A percentile compares a stretch with the other conserved stretches of the same genome.
These are phyloP conservation scores for Lagorchestes hirsutus DNA, from an alignment of 2,797 vertebrate genomes.

Conservation along the genomic window DNA sequence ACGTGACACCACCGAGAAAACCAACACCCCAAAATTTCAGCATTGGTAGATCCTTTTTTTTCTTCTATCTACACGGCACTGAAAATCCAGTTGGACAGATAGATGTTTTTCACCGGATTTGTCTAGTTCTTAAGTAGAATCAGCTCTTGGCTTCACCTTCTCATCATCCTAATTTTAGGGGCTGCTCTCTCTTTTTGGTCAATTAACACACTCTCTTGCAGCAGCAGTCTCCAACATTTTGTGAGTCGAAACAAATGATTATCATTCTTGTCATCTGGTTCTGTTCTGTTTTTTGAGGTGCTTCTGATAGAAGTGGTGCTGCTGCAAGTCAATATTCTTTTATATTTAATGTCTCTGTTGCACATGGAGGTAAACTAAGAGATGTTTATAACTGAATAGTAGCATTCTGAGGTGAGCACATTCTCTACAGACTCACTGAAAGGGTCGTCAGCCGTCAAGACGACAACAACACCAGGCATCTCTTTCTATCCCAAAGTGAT, in stretches of 20 bases:
- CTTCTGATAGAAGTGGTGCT: background rate
- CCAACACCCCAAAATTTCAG: background rate
- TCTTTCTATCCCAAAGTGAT: background rate
- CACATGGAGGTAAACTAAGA: background rate
- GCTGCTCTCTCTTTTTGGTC: background rate
- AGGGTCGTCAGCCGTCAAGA: background rate
- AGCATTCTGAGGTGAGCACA: background rate
- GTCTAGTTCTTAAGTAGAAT: background rate
- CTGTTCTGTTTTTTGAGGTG: background rate
- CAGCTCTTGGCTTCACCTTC: background rate
- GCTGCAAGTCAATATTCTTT: background rate
- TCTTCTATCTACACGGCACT: background rate
- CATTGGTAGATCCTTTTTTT: background rate
- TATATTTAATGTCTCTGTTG: background rate
- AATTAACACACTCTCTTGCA: background rate
- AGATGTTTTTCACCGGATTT: background rate
- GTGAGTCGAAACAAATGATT: background rate
- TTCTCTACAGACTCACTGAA: background rate
- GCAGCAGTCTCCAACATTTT: background rate
- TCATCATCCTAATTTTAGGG: background rate
- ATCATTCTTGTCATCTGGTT: background rate
- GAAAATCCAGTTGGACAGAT: background rate
- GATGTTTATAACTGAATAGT: background rate
- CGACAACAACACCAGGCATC: rapidly evolving
- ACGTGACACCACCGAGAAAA: background rate